Evolutionary conservation across 2,888 invertebrate species (phyloP).

Genomic region (Selenia dentaria): DNA sequence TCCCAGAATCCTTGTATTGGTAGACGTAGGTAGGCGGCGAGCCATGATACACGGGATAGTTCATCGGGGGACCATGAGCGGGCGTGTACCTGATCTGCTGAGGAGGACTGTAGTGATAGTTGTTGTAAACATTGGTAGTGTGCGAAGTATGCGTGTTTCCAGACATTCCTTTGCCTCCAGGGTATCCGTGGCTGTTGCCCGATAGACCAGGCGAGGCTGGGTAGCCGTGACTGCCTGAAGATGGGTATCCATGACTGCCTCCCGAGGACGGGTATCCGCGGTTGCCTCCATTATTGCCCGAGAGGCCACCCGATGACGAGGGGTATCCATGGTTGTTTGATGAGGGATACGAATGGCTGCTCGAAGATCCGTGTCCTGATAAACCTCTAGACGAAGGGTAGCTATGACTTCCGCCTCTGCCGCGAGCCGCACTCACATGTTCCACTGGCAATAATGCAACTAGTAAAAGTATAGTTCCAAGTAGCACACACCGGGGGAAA

Average conservation of each 20-base stretch:
- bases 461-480: slow-evolving; percentile 53
- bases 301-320: slow-evolving; percentile 44
- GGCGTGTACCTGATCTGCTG: slow-evolving; percentile 65
- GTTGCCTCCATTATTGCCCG: slow-evolving; percentile 37
- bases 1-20: slow-evolving; percentile 69
- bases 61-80: slow-evolving; percentile 47
- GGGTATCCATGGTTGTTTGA: slow-evolving; percentile 38
- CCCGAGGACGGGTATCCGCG: slow-evolving; percentile 41
- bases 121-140: slow-evolving; percentile 55
- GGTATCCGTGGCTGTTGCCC: slow-evolving; percentile 31
- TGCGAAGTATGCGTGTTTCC: slow-evolving; percentile 38
- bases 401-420: slow-evolving; percentile 32
- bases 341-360: slow-evolving; percentile 48
- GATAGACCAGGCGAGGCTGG: slow-evolving; percentile 34
- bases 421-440: slow-evolving; percentile 33
- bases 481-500: slow-evolving; percentile 47
- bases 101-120: slow-evolving; percentile 71
- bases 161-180: slow-evolving; percentile 30
- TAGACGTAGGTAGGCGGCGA: slow-evolving; percentile 71
- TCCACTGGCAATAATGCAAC: slow-evolving; percentile 36
- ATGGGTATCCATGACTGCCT: slow-evolving; percentile 27
- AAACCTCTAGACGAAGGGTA: slow-evolving; percentile 46
- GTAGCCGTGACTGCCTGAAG: slow-evolving; percentile 35
- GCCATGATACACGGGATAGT: slow-evolving; percentile 69
- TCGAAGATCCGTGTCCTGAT: slow-evolving; percentile 33